A percentile compares a stretch with the other conserved stretches of the same genome.
Evolutionary conservation across 2,797 vertebrate genomes (phyloP).

Genomic region (Acipenser oxyrinchus): DNA sequence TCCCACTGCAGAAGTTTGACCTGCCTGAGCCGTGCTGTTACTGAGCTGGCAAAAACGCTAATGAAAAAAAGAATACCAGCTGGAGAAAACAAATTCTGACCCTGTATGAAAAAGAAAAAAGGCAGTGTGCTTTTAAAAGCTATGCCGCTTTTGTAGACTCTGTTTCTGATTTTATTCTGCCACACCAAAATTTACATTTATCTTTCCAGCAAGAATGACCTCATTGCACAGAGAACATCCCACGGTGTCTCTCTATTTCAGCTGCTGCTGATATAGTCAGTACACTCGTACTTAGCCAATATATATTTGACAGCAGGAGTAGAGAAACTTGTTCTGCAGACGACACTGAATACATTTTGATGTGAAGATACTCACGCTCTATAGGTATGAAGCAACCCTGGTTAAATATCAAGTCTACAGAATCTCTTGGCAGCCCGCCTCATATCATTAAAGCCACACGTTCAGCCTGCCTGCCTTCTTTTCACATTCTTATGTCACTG

Average conservation of each 20-base stretch:
- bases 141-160: neutral
- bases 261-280: slow-evolving; percentile 1
- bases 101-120: too few relatives aligned
- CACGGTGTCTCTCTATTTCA: slow-evolving; percentile 10
- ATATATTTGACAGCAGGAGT: slow-evolving; percentile 9
- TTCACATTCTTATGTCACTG: slow-evolving; percentile 10
- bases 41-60: too few relatives aligned
- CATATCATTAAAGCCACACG: neutral
- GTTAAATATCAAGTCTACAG: slow-evolving; percentile 8
- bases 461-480: slow-evolving; percentile 17
- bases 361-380: neutral
- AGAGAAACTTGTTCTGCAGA: slow-evolving; percentile 8
- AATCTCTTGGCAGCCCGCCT: slow-evolving; percentile 17
- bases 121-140: too few relatives aligned
- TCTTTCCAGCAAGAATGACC: slow-evolving; percentile 28
- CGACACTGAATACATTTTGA: neutral
- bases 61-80: too few relatives aligned
- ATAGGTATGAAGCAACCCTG: neutral
- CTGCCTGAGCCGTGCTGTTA: too few relatives aligned
- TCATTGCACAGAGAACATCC: slow-evolving; percentile 23
- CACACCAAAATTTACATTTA: neutral
- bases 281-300: neutral
- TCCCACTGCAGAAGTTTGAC: too few relatives aligned
- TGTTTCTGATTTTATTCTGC: neutral
- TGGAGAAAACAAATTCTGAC: too few relatives aligned